A percentile compares a stretch with the other conserved stretches of the same genome.
Evolutionary conservation across 2,888 invertebrate genomes (phyloP).

Genomic region (Cerastis rubricosa): DNA sequence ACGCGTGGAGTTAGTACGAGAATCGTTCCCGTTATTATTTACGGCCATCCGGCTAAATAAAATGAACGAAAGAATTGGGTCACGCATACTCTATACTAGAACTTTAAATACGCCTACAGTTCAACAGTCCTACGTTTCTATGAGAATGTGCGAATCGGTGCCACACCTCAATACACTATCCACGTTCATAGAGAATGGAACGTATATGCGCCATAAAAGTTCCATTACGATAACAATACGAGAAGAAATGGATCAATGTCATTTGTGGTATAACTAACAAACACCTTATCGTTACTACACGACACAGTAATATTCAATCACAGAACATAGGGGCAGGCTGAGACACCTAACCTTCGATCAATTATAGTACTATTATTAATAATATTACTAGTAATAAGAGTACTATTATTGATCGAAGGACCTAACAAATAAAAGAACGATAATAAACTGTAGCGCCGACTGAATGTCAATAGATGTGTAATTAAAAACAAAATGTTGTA

Average conservation of each 20-base stretch:
- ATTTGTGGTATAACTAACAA: constrained; percentile 41
- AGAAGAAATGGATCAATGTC: constrained; percentile 56
- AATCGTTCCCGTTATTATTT: constrained; percentile 21
- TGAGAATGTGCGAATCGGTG: constrained; percentile 33
- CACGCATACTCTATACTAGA: constrained; percentile 24
- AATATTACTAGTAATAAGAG: too few species aligned
- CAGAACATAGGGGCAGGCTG: background rate
- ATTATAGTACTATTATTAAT: too few species aligned
- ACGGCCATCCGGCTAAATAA: constrained; percentile 18
- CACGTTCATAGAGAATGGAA: constrained; percentile 25
- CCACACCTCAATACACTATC: constrained; percentile 18
- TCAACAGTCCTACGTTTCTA: background rate
- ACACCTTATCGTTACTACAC: constrained; percentile 14
- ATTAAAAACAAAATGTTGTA: constrained; percentile 20
- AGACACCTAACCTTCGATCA: constrained; percentile 8
- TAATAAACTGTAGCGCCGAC: constrained; percentile 12
- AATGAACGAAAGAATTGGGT: constrained; percentile 23
- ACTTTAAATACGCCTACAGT: background rate
- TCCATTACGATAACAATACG: constrained; percentile 45
- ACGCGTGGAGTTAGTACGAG: constrained; percentile 19
- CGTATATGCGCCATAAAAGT: constrained; percentile 44
- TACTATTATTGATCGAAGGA: too few species aligned
- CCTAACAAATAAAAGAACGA: constrained; percentile 24
- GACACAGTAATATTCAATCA: constrained; percentile 5
- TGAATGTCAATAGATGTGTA: constrained; percentile 21